These are phyloP conservation scores for Axinella damicornis DNA, from an alignment of 37 sponge, comb jelly and placozoan genomes.

Conservation along the genomic window DNA sequence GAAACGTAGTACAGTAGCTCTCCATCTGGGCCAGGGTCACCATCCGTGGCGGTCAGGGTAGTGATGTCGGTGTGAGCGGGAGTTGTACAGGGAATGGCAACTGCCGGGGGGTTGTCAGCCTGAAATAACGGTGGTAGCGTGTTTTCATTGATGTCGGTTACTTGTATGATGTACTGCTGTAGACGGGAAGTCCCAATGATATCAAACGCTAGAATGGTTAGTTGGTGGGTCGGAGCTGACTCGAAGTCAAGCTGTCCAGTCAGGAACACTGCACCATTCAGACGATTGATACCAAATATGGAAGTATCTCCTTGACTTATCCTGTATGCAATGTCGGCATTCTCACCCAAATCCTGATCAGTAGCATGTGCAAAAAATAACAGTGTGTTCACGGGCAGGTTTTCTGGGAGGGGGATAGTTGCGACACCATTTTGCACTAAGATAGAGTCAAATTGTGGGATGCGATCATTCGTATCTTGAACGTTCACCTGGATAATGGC, in stretches of 20 bases:
- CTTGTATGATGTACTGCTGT: constrained; percentile 18
- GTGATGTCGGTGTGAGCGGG: constrained; percentile 31
- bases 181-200: background rate
- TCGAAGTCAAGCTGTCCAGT: constrained; percentile 38
- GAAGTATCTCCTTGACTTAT: background rate
- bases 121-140: constrained; percentile 52
- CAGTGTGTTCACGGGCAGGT: constrained; percentile 45
- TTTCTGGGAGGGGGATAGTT: constrained; percentile 27
- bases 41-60: constrained; percentile 46
- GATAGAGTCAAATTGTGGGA: constrained; percentile 24
- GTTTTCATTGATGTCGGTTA: constrained; percentile 58
- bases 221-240: background rate
- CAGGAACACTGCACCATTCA: constrained; percentile 56
- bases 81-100: background rate
- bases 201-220: constrained; percentile 14
- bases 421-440: no score
- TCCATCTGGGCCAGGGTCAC: constrained; percentile 28
- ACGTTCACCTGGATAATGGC: constrained; percentile 49
- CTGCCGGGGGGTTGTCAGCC: background rate
- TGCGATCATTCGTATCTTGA: constrained; percentile 22
- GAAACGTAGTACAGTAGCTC: constrained; percentile 38
- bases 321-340: constrained; percentile 30
- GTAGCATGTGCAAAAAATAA: constrained; percentile 61
- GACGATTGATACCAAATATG: constrained; percentile 17
- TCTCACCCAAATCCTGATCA: constrained; percentile 20